Evolutionary conservation across 1,140 invertebrate species (phyloP).

Genomic region (Formica selysi): DNA sequence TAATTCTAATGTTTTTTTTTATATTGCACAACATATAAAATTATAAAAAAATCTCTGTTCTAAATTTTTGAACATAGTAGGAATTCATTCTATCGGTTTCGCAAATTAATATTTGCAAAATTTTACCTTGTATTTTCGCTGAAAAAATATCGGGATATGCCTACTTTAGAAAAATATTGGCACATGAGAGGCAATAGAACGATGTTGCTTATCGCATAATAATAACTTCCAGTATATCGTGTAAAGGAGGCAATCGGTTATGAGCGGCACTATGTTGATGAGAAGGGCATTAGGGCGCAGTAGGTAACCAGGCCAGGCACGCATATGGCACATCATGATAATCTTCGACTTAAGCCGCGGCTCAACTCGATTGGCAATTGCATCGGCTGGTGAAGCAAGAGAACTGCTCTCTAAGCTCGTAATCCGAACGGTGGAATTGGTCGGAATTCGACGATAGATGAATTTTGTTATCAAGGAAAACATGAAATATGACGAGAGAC

Average conservation of each 20-base stretch:
- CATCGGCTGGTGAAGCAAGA: constrained; percentile 47
- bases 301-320: constrained; percentile 45
- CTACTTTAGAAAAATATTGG: neutral
- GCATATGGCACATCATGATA: constrained; percentile 46
- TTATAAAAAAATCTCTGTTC: neutral
- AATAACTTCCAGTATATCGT: neutral
- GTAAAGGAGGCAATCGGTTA: constrained; percentile 6
- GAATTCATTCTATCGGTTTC: no score
- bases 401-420: constrained; percentile 32
- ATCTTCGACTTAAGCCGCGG: constrained; percentile 61
- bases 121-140: neutral
- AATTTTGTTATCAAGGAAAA: constrained; percentile 63
- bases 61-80: neutral
- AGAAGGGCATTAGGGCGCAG: constrained; percentile 1
- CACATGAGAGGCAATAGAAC: neutral
- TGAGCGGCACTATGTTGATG: neutral
- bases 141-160: neutral
- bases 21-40: no score
- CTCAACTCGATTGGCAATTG: constrained; percentile 56
- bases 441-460: constrained; percentile 63
- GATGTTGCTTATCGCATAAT: neutral
- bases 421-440: constrained; percentile 56
- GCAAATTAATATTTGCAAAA: neutral
- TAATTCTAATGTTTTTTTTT: no score
- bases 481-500: constrained; percentile 44